Percentiles rank a stretch among this genome's conserved stretches.
Conservation (phyloP, 1,140 invertebrate genomes). For the Drosophila tropicalis region DNA sequence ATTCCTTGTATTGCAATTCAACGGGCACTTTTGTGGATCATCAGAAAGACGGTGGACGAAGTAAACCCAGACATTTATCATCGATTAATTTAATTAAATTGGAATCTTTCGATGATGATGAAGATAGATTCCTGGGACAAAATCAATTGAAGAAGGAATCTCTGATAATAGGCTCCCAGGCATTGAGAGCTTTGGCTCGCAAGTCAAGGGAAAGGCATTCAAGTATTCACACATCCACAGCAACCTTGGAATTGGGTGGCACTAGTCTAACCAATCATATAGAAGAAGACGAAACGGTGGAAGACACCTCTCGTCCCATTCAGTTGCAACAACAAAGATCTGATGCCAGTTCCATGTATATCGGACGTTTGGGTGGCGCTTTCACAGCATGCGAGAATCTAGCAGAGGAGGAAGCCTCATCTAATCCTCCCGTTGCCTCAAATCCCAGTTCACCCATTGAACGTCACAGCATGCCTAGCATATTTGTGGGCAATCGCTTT, state of each 20-base stretch:
- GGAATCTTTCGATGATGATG: slow-evolving; percentile 52
- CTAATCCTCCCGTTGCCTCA: slow-evolving; percentile 15
- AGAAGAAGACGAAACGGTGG: slow-evolving; percentile 43
- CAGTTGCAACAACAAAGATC: slow-evolving; percentile 83
- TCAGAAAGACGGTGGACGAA: slow-evolving; percentile 56
- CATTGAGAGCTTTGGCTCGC: slow-evolving; percentile 65
- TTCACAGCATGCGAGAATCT: slow-evolving; percentile 88
- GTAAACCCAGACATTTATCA: slow-evolving; percentile 50
- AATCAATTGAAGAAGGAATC: slow-evolving; percentile 75
- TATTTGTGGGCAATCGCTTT: slow-evolving; percentile 85
- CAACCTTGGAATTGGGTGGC: slow-evolving; percentile 80
- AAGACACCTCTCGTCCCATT: slow-evolving; percentile 3
- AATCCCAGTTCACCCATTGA: slow-evolving; percentile 54
- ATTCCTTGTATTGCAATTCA: slow-evolving; percentile 63
- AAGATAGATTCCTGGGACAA: slow-evolving; percentile 40
- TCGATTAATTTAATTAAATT: slow-evolving; percentile 78
- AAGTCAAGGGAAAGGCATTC: slow-evolving; percentile 73
- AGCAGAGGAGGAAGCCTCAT: slow-evolving; percentile 83
- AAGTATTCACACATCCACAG: slow-evolving; percentile 83
- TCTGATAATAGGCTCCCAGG: slow-evolving; percentile 70
- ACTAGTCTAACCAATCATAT: slow-evolving; percentile 61
- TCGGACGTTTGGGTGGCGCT: slow-evolving; percentile 83
- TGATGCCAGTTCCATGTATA: slow-evolving; percentile 85
- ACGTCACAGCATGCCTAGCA: slow-evolving; percentile 84
- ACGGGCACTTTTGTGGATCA: slow-evolving; percentile 84